A percentile compares a stretch with the other conserved stretches of the same genome.
Evolutionary conservation across 2,113 vertebrate genomes (phyloP).

Genomic region (Leptobrachium ailaonicum): DNA sequence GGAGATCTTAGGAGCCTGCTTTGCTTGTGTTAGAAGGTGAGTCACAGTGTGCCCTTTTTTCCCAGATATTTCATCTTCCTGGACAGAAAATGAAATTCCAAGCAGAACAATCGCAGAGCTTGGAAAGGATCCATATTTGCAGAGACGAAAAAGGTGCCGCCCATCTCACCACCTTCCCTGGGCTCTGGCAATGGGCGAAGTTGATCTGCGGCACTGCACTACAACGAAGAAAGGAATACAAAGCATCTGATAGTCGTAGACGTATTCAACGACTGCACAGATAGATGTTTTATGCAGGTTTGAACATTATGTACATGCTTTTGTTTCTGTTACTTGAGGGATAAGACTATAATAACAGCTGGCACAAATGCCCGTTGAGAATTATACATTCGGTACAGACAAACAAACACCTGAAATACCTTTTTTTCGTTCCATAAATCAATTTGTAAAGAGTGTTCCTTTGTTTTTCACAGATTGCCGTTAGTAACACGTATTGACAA

Average conservation of each 20-base stretch:
- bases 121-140: constrained; percentile 31
- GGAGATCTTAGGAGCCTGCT: not conserved
- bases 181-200: constrained; percentile 30
- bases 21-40: not conserved
- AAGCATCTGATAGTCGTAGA: not conserved
- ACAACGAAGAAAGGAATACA: not conserved
- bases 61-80: constrained; percentile 32
- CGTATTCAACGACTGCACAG: constrained; percentile 7
- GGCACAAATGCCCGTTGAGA: not conserved
- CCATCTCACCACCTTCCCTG: constrained; percentile 27
- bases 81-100: constrained; percentile 15
- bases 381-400: not conserved
- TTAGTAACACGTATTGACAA: not conserved
- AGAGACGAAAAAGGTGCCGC: constrained; percentile 27
- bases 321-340: not conserved
- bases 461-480: not conserved
- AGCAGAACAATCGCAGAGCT: constrained; percentile 30
- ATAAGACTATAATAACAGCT: not conserved
- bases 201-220: constrained; percentile 20
- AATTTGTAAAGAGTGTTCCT: not conserved
- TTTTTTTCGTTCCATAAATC: not conserved
- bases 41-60: constrained; percentile 23
- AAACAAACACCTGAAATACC: too few species aligned
- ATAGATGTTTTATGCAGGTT: constrained; percentile 16
- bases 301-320: not conserved